Evolutionary conservation across 2,888 invertebrate species (phyloP).

Genomic region (Agrotis ipsilon): DNA sequence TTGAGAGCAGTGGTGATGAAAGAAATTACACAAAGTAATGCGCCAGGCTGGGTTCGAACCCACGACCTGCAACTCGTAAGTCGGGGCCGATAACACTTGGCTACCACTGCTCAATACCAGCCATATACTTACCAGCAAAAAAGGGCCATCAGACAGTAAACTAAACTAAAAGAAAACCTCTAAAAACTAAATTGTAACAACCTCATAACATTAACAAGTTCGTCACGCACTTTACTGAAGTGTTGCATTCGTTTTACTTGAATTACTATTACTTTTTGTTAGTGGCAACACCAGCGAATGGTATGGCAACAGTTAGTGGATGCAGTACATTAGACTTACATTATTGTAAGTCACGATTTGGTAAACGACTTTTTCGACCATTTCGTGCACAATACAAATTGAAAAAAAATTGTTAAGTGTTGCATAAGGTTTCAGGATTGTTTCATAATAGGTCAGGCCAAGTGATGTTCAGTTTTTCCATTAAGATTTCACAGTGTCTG

Average conservation of each 20-base stretch:
- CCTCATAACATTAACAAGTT: slow-evolving; percentile 30
- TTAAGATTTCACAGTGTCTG: too few relatives aligned
- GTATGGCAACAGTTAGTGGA: slow-evolving; percentile 26
- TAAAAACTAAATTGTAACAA: slow-evolving; percentile 24
- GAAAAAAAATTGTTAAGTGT: not conserved
- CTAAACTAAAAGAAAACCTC: slow-evolving; percentile 10
- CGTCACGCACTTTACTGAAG: slow-evolving; percentile 32
- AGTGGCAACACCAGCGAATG: slow-evolving; percentile 7
- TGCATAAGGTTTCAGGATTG: too few relatives aligned
- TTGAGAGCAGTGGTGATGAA: too few relatives aligned
- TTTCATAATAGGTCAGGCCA: too few relatives aligned
- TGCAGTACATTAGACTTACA: slow-evolving; percentile 34
- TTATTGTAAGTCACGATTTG: slow-evolving; percentile 38
- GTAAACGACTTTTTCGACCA: too few relatives aligned
- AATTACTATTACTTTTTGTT: slow-evolving; percentile 18
- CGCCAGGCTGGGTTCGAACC: too few relatives aligned
- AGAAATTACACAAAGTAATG: too few relatives aligned
- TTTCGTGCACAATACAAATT: not conserved
- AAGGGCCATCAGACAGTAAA: too few relatives aligned
- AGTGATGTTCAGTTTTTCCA: too few relatives aligned
- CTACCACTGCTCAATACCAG: too few relatives aligned
- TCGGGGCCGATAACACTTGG: too few relatives aligned
- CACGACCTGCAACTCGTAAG: too few relatives aligned
- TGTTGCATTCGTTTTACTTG: slow-evolving; percentile 31
- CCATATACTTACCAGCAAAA: not conserved